phyloP scores from a whole-genome alignment of 1,140 invertebrate genomes.

The Choristoneura fumiferana region DNA sequence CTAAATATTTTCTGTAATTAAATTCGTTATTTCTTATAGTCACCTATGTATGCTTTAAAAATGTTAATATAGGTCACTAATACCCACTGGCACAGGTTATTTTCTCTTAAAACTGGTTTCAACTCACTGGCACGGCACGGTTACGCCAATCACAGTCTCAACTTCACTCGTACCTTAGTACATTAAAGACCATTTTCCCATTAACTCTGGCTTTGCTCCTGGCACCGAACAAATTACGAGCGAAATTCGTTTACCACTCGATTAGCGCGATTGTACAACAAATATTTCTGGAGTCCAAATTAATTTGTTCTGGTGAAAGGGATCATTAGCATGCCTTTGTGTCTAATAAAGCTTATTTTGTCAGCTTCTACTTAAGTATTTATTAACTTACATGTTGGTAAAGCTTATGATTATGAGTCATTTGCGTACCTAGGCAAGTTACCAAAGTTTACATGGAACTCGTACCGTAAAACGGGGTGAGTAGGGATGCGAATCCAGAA shows the following conservation, averaged over 20 bases:
- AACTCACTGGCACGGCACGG: neutral
- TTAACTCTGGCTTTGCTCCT: constrained; percentile 9
- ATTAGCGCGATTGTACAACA: constrained; percentile 14
- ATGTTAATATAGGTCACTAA: neutral
- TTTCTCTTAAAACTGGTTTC: neutral
- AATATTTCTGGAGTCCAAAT: constrained; percentile 13
- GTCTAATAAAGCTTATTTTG: neutral
- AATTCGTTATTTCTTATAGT: too few species aligned
- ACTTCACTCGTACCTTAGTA: constrained; percentile 4
- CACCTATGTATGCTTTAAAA: too few species aligned
- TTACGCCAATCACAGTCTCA: constrained; percentile 7
- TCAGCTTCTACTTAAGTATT: too few species aligned
- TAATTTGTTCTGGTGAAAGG: neutral
- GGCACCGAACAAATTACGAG: constrained; percentile 7
- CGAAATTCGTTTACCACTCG: constrained; percentile 19
- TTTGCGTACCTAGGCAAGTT: too few species aligned
- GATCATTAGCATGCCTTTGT: constrained; percentile 11
- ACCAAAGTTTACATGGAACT: too few species aligned
- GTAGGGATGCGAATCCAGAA: too few species aligned
- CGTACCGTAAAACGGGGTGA: too few species aligned
- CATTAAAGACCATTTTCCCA: constrained; percentile 15
- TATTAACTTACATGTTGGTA: too few species aligned
- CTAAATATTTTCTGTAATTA: too few species aligned
- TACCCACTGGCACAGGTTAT: neutral
- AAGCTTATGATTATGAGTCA: too few species aligned